A percentile compares a stretch with the other conserved stretches of the same genome.
phyloP scores from a whole-genome alignment of 2,888 invertebrate species.

The Cephonodes hylas region DNA sequence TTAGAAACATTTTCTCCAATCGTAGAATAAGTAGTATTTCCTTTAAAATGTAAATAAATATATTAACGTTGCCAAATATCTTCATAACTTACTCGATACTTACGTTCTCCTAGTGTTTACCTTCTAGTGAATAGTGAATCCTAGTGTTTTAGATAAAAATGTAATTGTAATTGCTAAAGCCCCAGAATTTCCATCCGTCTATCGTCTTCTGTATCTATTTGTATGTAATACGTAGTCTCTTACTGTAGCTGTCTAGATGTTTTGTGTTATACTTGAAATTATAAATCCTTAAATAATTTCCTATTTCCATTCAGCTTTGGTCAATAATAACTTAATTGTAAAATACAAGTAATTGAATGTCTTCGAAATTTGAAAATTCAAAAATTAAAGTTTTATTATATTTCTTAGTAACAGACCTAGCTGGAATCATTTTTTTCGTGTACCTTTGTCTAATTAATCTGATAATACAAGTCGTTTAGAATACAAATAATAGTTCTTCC shows the following conservation, averaged over 20 bases:
- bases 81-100: conserved; percentile 11
- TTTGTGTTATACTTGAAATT: conserved; percentile 40
- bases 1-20: conserved; percentile 20
- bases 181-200: conserved; percentile 83
- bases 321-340: background rate
- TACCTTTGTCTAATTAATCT: too few species aligned
- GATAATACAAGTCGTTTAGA: too few species aligned
- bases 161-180: conserved; percentile 73
- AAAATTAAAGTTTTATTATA: too few species aligned
- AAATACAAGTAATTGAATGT: background rate
- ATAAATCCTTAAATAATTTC: conserved; percentile 34
- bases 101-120: conserved; percentile 25
- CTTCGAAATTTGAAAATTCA: too few species aligned
- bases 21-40: conserved; percentile 14
- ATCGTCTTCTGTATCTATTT: conserved; percentile 76
- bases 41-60: conserved; percentile 36
- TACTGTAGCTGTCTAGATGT: conserved; percentile 66
- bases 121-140: conserved; percentile 32
- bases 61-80: conserved; percentile 50
- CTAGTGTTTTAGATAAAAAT: conserved; percentile 48
- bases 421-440: too few species aligned
- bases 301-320: background rate
- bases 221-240: conserved; percentile 68
- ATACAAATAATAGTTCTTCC: too few species aligned
- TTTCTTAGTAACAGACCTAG: too few species aligned